These are phyloP conservation scores for Festucalex cinctus DNA, from an alignment of 2,113 vertebrate genomes.

Conservation along the genomic window DNA sequence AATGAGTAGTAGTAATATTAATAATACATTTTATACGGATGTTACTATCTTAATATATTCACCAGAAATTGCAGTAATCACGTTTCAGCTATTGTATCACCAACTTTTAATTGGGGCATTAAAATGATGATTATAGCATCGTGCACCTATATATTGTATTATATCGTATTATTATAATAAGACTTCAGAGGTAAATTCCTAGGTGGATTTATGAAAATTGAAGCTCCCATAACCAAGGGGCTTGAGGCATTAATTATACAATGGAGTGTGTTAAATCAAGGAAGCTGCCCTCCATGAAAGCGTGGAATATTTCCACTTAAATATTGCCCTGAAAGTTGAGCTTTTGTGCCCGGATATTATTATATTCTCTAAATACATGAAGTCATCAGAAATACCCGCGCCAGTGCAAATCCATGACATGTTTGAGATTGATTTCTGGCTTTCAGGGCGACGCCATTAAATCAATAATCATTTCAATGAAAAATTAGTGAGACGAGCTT, in stretches of 20 bases:
- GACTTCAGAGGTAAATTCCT: conserved; percentile 27
- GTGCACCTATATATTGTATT: not conserved
- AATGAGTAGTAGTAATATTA: no score
- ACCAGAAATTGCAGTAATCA: not conserved
- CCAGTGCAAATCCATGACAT: conserved; percentile 58
- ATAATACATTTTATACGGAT: no score
- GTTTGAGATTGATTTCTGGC: conserved; percentile 56
- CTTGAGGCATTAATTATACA: conserved; percentile 67
- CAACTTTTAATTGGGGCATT: conserved; percentile 5
- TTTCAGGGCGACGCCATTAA: conserved; percentile 44
- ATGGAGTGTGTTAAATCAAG: conserved; percentile 56
- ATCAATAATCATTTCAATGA: conserved; percentile 71
- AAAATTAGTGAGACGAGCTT: conserved; percentile 62
- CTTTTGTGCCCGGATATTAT: conserved; percentile 50
- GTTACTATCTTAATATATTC: no score
- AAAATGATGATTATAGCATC: not conserved
- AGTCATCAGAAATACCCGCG: conserved; percentile 57
- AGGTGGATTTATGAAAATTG: conserved; percentile 50
- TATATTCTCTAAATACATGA: conserved; percentile 67
- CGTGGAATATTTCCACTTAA: conserved; percentile 63
- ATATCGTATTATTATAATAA: not conserved
- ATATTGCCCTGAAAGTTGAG: conserved; percentile 54
- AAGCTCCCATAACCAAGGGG: conserved; percentile 47
- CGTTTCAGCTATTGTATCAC: not conserved
- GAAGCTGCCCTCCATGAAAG: conserved; percentile 52